Base-by-base conservation (phyloP, 1,140 invertebrate species). In the Euwallacea similis region DNA sequence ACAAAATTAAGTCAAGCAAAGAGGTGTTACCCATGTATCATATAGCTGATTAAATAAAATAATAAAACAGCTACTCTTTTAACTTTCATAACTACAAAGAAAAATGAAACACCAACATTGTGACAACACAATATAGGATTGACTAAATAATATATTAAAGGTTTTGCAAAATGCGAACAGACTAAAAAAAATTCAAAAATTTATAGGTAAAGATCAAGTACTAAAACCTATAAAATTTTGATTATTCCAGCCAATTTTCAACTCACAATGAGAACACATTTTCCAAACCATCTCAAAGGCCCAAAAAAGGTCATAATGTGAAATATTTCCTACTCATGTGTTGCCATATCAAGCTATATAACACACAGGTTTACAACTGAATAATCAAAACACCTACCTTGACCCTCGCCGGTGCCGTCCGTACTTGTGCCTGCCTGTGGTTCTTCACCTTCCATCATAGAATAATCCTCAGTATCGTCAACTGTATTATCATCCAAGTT, bases 381-480 rank as follows among this genome's bases (percentile, higher is more conserved):
- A 69, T 50, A 69, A 67, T 66, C 73, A 72, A 64, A 73, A 54
- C 75, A 78, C 79, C 75, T 79, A 80, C 79, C 79, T 80, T 80
- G 79, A 73, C 75, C 74, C 76, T 79, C 77, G n/a, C 77, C 78
- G 41, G 75, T 66, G 16, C 72, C 75, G 41, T 79, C 78, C 33
- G 73, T 73, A 65, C 78, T 78, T 8, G 79, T 79, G 21, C 78
- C 76, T 13, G 78, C 76, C 46, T 80, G 75, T 11, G 79, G 78
- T 75, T 80, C 79, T 55, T 79, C 78, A 47, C 74, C 75, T 68
- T 79, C 76, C 77, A 79, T 78, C 74, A 79, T 76, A 16, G 74
- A 70, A 73, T 78, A 79, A 70, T 80, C 78, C 60, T 80, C 79
- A 2, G 75, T 76, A 63, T 77, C 77, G 21, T 80, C 78, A 53